These are phyloP conservation scores for Drosophila tsacasi DNA, from an alignment of 1,140 invertebrate genomes.

Conservation along the genomic window DNA sequence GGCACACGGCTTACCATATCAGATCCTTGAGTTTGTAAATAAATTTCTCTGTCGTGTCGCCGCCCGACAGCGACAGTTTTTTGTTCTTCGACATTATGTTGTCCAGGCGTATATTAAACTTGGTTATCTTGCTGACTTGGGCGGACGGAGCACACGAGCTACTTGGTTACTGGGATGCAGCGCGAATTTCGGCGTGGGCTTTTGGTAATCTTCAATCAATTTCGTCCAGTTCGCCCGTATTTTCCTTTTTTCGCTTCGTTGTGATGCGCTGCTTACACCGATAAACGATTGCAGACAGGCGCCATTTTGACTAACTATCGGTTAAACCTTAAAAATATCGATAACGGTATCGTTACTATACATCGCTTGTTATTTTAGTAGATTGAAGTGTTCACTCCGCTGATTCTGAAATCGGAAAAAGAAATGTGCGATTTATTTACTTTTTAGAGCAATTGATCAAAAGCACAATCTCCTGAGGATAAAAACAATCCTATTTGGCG, in stretches of 20 bases:
- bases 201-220: constrained; percentile 27
- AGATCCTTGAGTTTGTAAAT: constrained; percentile 84
- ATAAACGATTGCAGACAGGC: constrained; percentile 25
- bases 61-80: constrained; percentile 81
- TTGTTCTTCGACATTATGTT: constrained; percentile 84
- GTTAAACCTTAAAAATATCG: neutral
- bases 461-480: neutral
- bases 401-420: neutral
- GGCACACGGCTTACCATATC: constrained; percentile 74
- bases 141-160: constrained; percentile 46
- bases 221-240: constrained; percentile 62
- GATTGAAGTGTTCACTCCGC: neutral
- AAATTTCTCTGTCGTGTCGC: constrained; percentile 77
- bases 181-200: constrained; percentile 43
- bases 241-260: constrained; percentile 62
- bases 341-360: neutral
- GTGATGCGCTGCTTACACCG: constrained; percentile 60
- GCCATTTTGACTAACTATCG: constrained; percentile 47
- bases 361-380: neutral
- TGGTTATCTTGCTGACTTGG: constrained; percentile 74
- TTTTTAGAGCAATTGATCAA: no score
- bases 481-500: neutral
- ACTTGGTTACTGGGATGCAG: constrained; percentile 24
- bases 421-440: no score
- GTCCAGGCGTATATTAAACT: constrained; percentile 81